phyloP scores from a whole-genome alignment of 2,797 vertebrate species.

The Sebastes cheni region DNA sequence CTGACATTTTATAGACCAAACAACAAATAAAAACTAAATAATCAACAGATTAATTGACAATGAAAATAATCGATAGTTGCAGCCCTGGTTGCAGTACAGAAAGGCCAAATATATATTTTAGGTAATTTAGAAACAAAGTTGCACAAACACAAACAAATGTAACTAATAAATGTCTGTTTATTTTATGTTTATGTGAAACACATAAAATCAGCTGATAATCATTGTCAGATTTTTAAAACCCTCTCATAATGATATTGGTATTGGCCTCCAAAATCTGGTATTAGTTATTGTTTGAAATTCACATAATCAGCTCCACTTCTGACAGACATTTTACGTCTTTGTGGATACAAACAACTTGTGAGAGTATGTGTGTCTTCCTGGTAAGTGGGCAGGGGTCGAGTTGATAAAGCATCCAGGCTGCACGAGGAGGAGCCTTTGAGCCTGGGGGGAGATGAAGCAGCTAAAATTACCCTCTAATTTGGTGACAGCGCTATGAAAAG shows the following conservation, averaged over 20 bases:
- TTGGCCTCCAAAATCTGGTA: not conserved
- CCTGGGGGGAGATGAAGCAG: constrained; percentile 48
- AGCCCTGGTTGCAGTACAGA: not conserved
- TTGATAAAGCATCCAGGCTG: constrained; percentile 40
- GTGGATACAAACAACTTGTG: constrained; percentile 11
- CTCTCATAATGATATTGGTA: not conserved
- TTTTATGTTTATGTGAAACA: not conserved
- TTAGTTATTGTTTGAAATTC: not conserved
- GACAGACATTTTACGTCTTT: not conserved
- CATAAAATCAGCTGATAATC: not conserved
- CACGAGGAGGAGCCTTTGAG: constrained; percentile 35
- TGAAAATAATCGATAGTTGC: not conserved
- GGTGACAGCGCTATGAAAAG: constrained; percentile 65
- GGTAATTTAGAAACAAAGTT: not conserved
- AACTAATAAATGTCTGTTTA: not conserved
- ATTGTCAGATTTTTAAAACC: not conserved
- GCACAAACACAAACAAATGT: not conserved
- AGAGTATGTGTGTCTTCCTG: constrained; percentile 5
- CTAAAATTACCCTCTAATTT: constrained; percentile 74
- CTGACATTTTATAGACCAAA: too few relatives aligned
- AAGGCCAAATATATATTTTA: not conserved
- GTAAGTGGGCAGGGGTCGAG: constrained; percentile 3
- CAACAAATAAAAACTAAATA: too few relatives aligned
- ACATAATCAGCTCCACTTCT: not conserved
- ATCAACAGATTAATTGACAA: too few relatives aligned